Base-by-base conservation (phyloP, 1,140 invertebrate genomes). In the Trichonephila clavata region DNA sequence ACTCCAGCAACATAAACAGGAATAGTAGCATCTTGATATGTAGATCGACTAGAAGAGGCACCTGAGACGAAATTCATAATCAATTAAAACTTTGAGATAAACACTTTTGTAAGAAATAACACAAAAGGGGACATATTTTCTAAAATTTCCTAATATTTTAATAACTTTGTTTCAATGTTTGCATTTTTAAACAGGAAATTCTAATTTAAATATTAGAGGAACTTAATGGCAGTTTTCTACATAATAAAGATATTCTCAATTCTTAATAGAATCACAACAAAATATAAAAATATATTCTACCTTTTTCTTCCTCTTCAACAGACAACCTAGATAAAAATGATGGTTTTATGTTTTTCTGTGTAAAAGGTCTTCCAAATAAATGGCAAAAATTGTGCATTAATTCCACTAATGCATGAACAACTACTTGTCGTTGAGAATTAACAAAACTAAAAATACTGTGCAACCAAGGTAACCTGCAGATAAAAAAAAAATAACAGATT, bases 1-100 rank as follows among this genome's bases (percentile, higher is more conserved):
- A 97, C 95, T 14, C 96, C 96, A 59, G 96, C 95, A 8, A 96
- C 95, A 95, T 97, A 97, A 0, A 97, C 96, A 71, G 97, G 96
- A 63, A 97, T 96, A 39, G 94, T 80, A 97, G 94, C 94, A 96
- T 96, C 60, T 96, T 95, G 81, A 96, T 96, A 27, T 96, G 96
- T 91, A 94, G 95, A 57, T 65, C 93, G 18, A 93, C 95, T 92
- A 68, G 65, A 83, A 59, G 61, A 13, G 24, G 94, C 94, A 96
- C 96, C 61, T 96, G 90, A 50, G 6, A 50, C 10, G 1, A 7
- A 50, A 50, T 50, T 50, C 10, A 50, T 50, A 50, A 13, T 10
- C 7, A 50, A 7, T 50, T 50, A 0, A 50, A 50, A 50, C 43
- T 8, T 0, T 50, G 0, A 43, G 7, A 4, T 50, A 10, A 5